Evolutionary conservation across 1,140 invertebrate genomes (phyloP).

Genomic region (Brachionus asplanchnoidis): DNA sequence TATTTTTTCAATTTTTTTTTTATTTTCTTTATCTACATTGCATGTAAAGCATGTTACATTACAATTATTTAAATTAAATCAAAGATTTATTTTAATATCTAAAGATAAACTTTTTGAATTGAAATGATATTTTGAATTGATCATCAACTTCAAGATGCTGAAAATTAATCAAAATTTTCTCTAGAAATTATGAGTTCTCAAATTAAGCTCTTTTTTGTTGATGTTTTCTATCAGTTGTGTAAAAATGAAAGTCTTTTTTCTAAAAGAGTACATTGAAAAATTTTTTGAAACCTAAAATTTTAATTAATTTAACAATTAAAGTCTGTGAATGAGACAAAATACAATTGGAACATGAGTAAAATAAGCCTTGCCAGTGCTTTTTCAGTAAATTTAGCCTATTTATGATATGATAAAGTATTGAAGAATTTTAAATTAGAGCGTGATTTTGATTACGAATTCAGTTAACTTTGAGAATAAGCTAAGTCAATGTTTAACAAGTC

Average conservation of each 20-base stretch:
- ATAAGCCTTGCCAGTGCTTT: constrained; percentile 7
- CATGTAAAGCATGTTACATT: no score
- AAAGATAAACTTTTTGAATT: no score
- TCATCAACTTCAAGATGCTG: no score
- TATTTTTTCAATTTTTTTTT: no score
- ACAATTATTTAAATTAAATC: no score
- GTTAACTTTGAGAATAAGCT: constrained; percentile 29
- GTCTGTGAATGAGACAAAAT: constrained; percentile 22
- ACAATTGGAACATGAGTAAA: constrained; percentile 36
- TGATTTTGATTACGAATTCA: constrained; percentile 7
- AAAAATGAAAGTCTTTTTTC: constrained; percentile 25
- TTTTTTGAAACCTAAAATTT: not conserved
- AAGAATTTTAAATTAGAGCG: not conserved
- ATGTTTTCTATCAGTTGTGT: constrained; percentile 33
- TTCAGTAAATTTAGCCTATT: not conserved
- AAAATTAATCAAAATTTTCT: not conserved
- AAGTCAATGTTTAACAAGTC: constrained; percentile 19
- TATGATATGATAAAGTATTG: not conserved
- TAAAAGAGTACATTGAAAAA: not conserved
- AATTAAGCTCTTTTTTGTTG: constrained; percentile 12
- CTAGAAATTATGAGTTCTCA: constrained; percentile 18
- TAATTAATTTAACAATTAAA: not conserved
- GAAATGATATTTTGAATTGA: no score
- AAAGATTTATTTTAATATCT: no score
- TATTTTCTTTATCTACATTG: no score